Evolutionary conservation across 2,888 invertebrate species (phyloP), one percentile per base, ranked within the genome.

Genomic region (Nesidiocoris tenuis): DNA sequence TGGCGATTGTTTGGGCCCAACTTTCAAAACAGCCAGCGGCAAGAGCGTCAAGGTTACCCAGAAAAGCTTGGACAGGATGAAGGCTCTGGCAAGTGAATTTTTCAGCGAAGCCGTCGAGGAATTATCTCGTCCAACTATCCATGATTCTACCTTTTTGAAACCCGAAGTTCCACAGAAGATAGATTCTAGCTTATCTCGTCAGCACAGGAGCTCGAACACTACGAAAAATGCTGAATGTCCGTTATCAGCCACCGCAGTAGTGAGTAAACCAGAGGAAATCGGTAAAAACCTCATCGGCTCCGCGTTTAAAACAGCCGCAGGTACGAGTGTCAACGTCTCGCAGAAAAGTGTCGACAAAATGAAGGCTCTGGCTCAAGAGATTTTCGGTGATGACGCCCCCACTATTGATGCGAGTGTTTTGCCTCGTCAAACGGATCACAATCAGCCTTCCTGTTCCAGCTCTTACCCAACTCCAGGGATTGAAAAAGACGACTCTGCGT

Each of bases 11-110:
- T n/a, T n/a, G 1, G n/a, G 2, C 12, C 7, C 70, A 22, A 18
- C 22, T 55, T 70, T 70, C 24, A 70, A 59, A 17, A 24, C 70
- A n/a, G 70, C 24, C 19, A 17, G n/a, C 24, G 70, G 70, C n/a
- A 70, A 59, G 24, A 23, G 23, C 24, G 23, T 70, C 17, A 18
- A 57, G 18, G 18, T 39, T 17, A 24, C 24, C n/a, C 19, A 57
- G 5, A 25, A 61, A 19, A 70, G 59, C 61, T 7, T 59, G 1
- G 24, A 18, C 12, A 57, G 24, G 24, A 24, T 24, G 16, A 23
- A 59, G 24, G 25, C 18, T 9, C 17, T 70, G 25, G 56, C 17
- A 7, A 70, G 19, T 59, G 70, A 70, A 12, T 2, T 70, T 67
- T n/a, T 56, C 19, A 21, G 55, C 3, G 67, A 67, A 55, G 21